Base-by-base conservation (phyloP, 2,888 invertebrate species). In the Trissolcus brochymenae region DNA sequence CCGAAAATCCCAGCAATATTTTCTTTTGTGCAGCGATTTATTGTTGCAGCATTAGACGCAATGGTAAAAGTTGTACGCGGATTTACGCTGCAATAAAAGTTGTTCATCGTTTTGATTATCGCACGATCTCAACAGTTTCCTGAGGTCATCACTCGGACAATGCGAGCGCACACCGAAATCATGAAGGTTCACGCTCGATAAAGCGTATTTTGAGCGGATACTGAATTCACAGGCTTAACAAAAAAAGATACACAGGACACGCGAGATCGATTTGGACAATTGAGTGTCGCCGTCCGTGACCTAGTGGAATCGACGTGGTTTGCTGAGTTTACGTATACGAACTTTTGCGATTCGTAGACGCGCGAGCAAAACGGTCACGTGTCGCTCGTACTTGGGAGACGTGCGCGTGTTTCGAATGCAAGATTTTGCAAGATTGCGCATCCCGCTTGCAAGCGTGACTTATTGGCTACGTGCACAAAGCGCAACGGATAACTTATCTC, bases 301-400 rank as follows among this genome's bases (percentile, higher is more conserved):
- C 82, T 66, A 82, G 73, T 81, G 41, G 74, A 43, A 29, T 60
- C 64, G 67, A 9, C 67, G 53, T 67, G 70, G 67, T 70, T 71
- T 55, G 70, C 54, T 17, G 19, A 57, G 64, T 56, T 71, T 75
- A 74, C 57, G 74, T 68, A 40, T 59, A 72, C 77, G 66, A 64
- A 71, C 62, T 68, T 25, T 35, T 78, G 72, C 77, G 65, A 65
- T 76, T 75, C 59, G 68, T 60, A 66, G 76, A 76, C 67, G 66
- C 77, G 78, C 79, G 79, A 71, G 82, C 84, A 85, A 86, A 85
- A 85, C 83, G 84, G 83, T 86, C 86, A 86, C 85, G 86, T 83
- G 85, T 83, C 82, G 81, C 79, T 79, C 82, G 83, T 85, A 82
- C 82, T 83, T 85, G 83, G 66, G 77, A 79, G 80, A 79, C 66